Evolutionary conservation across 2,888 invertebrate species (phyloP), one percentile per base, ranked within the genome.

Genomic region (Polydrusus pterygomalis): DNA sequence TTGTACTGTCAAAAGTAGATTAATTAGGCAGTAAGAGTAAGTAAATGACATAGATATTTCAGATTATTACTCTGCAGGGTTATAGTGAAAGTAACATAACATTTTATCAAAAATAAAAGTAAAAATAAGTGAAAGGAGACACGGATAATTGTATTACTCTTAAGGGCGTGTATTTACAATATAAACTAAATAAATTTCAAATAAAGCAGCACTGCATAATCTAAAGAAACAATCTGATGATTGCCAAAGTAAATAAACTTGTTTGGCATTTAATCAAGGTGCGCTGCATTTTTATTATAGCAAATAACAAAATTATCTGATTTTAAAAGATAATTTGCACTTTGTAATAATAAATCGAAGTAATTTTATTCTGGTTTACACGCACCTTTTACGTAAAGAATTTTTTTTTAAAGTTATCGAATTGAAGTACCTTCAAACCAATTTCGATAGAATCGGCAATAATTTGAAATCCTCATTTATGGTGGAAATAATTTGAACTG

Each of bases 81-180:
- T 18, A 51, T 1, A 7, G 51, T 51, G 51, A 51, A 51, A 51
- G 51, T 51, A 51, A 40, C 8, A 8, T 51, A 20, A 51, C 10
- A n/a, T 51, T 20, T 51, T 20, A 51, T 20, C 13, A 51, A 7
- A 51, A 51, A 51, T 20, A 51, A 20, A 51, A 51, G 11, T 51
- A 20, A 51, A 20, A 20, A 10, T 11, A 20, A 20, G 51, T 20
- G n/a, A 51, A 51, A 51, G 51, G 20, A 51, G 13, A 51, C 20
- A 18, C 20, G 20, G 20, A 2, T 3, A 51, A 51, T 51, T n/a
- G n/a, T n/a, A n/a, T n/a, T 51, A 47, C 47, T 2, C 47, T 17
- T 17, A 1, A 17, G 5, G 9, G 17, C 17, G 47, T 9, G 15
- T n/a, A 47, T 17, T 47, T 47, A 17, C 5, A n/a, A n/a, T 47